Evolutionary conservation across 92 coral and sea anemone genomes (phyloP).

Genomic region (Umimayanthus chanpuru): DNA sequence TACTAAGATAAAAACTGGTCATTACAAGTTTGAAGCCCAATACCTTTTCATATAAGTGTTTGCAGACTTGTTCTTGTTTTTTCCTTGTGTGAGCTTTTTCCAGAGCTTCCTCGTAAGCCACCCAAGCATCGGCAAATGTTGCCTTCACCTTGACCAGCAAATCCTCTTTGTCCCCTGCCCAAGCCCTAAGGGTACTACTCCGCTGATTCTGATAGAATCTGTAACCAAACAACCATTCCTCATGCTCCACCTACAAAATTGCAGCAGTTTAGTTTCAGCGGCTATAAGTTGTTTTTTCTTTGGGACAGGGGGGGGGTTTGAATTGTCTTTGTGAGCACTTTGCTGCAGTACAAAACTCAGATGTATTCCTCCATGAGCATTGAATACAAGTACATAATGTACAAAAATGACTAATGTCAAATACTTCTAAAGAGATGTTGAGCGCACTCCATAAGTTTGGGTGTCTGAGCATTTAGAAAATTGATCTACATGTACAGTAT

Average conservation of each 20-base stretch:
- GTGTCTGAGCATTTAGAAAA: too few species aligned
- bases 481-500: too few species aligned
- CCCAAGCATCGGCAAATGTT: conserved; percentile 93
- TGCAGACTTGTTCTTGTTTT: conserved; percentile 86
- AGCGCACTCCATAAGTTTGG: too few species aligned
- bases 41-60: conserved; percentile 91
- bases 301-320: too few species aligned
- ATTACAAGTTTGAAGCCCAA: too few species aligned
- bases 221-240: conserved; percentile 86
- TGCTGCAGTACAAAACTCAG: too few species aligned
- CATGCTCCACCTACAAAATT: conserved; percentile 85
- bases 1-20: too few species aligned
- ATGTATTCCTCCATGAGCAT: too few species aligned
- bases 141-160: conserved; percentile 85
- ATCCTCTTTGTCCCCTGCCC: conserved; percentile 87
- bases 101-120: conserved; percentile 78
- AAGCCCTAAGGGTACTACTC: conserved; percentile 75
- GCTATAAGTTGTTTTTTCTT: background rate
- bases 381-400: too few species aligned
- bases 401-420: too few species aligned
- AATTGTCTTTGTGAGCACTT: too few species aligned
- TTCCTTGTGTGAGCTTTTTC: conserved; percentile 70
- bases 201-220: conserved; percentile 85
- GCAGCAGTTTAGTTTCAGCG: background rate
- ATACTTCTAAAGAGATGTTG: too few species aligned